phyloP scores from a whole-genome alignment of 2,113 vertebrate species.

The Hirundichthys speculiger region DNA sequence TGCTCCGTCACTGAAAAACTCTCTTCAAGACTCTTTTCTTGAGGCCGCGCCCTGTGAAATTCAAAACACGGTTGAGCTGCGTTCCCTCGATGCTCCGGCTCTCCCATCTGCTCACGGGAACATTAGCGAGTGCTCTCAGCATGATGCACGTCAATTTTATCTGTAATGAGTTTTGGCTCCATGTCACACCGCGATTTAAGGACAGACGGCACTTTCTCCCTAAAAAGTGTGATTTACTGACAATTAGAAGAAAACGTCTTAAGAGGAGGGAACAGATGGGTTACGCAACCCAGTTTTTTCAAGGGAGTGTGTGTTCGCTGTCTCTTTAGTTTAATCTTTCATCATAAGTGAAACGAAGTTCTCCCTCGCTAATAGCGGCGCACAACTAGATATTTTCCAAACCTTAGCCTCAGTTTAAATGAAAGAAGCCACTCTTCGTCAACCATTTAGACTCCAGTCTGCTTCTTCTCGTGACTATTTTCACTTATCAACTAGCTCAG shows the following conservation, averaged over 20 bases:
- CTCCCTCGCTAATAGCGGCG: no score
- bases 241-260: constrained; percentile 45
- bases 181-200: constrained; percentile 42
- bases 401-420: no score
- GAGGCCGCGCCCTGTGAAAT: constrained; percentile 11
- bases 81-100: constrained; percentile 18
- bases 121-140: constrained; percentile 16
- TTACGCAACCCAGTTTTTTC: no score
- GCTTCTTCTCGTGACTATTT: constrained; percentile 24
- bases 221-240: constrained; percentile 41
- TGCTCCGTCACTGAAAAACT: no score
- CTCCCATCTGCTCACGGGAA: constrained; percentile 48
- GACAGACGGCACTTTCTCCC: constrained; percentile 33
- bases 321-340: no score
- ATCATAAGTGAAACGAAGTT: no score
- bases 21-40: constrained; percentile 16
- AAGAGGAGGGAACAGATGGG: constrained; percentile 10
- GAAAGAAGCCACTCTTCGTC: no score
- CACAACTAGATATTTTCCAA: no score
- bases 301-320: no score
- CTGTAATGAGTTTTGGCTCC: constrained; percentile 51
- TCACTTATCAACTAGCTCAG: constrained; percentile 3
- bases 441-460: not conserved
- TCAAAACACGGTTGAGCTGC: constrained; percentile 3
- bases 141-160: constrained; percentile 50